Evolutionary conservation across 2,888 invertebrate species (phyloP).

Genomic region (Lamellibrachia satsuma): DNA sequence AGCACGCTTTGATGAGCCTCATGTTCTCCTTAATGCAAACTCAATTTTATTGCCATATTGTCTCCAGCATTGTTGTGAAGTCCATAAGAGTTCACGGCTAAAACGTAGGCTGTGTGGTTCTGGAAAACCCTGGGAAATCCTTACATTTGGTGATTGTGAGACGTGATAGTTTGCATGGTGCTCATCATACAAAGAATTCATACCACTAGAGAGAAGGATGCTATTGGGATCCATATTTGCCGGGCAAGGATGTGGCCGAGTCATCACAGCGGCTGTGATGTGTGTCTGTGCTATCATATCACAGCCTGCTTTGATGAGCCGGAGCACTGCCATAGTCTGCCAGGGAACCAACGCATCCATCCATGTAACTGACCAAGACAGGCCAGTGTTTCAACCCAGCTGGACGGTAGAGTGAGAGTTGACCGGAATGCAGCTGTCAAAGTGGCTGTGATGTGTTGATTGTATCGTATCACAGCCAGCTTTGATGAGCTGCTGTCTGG

Average conservation of each 20-base stretch:
- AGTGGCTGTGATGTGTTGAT: constrained; percentile 85
- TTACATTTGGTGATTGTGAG: too few species aligned
- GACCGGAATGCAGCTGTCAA: constrained; percentile 68
- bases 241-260: constrained; percentile 63
- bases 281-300: constrained; percentile 80
- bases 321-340: background rate
- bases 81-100: constrained; percentile 40
- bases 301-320: constrained; percentile 93
- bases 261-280: constrained; percentile 90
- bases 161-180: background rate
- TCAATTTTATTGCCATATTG: background rate
- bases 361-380: background rate
- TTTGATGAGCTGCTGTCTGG: constrained; percentile 72
- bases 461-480: constrained; percentile 83
- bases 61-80: background rate
- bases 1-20: constrained; percentile 93
- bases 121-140: background rate
- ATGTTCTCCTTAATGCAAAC: background rate
- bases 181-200: background rate
- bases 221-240: background rate
- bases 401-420: background rate
- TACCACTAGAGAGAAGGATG: background rate
- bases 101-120: constrained; percentile 52
- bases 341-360: background rate
- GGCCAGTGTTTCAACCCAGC: background rate